phyloP scores from a whole-genome alignment of 2,888 invertebrate species.

The Oscheius sp. region DNA sequence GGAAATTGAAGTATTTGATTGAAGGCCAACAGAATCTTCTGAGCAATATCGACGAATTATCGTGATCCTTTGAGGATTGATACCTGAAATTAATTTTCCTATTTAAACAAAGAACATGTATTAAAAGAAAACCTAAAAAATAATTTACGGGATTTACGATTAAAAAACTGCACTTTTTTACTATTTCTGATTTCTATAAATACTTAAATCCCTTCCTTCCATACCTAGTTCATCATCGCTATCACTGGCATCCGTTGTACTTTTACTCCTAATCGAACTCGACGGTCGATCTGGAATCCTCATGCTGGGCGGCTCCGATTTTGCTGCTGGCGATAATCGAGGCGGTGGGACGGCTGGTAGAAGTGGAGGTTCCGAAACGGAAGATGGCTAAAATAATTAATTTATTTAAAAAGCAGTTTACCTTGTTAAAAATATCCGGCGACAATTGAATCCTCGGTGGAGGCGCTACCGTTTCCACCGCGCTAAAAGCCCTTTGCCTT shows the following conservation, averaged over 20 bases:
- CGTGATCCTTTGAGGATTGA: slow-evolving; percentile 36
- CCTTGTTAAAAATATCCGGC: not conserved
- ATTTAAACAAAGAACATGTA: too few relatives aligned
- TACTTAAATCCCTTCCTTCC: too few relatives aligned
- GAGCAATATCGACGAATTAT: slow-evolving; percentile 48
- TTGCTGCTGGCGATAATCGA: slow-evolving; percentile 18
- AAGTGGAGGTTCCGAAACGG: slow-evolving; percentile 4
- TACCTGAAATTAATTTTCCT: slow-evolving; percentile 13
- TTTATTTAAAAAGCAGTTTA: not conserved
- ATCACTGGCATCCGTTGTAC: slow-evolving; percentile 10
- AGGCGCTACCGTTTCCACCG: not conserved
- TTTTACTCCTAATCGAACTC: slow-evolving; percentile 17
- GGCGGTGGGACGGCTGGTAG: slow-evolving; percentile 4
- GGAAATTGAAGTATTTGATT: slow-evolving; percentile 52
- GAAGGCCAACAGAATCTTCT: slow-evolving; percentile 34
- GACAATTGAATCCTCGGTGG: not conserved
- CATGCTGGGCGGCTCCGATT: slow-evolving; percentile 39
- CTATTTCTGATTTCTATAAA: not conserved
- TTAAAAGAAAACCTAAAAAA: too few relatives aligned
- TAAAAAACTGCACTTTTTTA: too few relatives aligned
- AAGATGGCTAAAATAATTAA: not conserved
- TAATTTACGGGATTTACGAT: too few relatives aligned
- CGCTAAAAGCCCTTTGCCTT: not conserved
- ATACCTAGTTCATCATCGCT: slow-evolving; percentile 35
- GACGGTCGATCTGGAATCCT: slow-evolving; percentile 21